These are phyloP conservation scores for Myotis pilosus DNA, from an alignment of 2,797 vertebrate genomes.

Conservation along the genomic window DNA sequence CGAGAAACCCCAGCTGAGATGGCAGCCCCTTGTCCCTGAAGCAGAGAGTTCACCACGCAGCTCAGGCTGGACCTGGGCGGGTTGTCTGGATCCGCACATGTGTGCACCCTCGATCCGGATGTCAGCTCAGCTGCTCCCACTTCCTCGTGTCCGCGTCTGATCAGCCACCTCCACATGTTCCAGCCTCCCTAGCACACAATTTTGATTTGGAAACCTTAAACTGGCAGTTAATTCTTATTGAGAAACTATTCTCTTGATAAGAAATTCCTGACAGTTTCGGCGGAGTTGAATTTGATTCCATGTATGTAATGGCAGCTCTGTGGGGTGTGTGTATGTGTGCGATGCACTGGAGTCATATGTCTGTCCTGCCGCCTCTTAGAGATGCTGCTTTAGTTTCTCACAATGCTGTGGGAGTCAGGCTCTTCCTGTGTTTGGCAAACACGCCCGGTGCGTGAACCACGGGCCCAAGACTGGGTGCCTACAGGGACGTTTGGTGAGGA, in stretches of 20 bases:
- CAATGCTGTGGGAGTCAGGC: not conserved
- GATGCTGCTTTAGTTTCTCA: not conserved
- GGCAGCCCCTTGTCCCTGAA: slow-evolving; percentile 57
- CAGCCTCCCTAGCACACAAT: slow-evolving; percentile 72
- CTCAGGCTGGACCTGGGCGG: slow-evolving; percentile 73
- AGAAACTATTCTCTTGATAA: slow-evolving; percentile 59
- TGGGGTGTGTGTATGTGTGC: not conserved
- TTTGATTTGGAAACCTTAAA: slow-evolving; percentile 76
- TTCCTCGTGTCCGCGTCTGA: slow-evolving; percentile 77
- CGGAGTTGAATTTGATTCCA: slow-evolving; percentile 22
- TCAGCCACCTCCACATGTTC: slow-evolving; percentile 78
- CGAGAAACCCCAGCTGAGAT: slow-evolving; percentile 61
- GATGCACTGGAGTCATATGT: not conserved
- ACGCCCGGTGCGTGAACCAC: not conserved
- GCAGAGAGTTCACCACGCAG: slow-evolving; percentile 71
- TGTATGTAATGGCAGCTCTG: slow-evolving; percentile 44
- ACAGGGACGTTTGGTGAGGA: not conserved
- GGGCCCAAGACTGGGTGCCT: not conserved
- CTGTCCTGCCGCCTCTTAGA: not conserved
- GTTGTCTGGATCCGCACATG: slow-evolving; percentile 78
- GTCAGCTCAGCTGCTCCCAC: slow-evolving; percentile 74
- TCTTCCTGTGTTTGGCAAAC: not conserved
- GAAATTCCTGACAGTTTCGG: slow-evolving; percentile 51
- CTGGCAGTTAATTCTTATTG: slow-evolving; percentile 74
- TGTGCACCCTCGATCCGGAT: slow-evolving; percentile 78